A percentile compares a stretch with the other conserved stretches of the same genome.
phyloP scores from a whole-genome alignment of 2,888 invertebrate genomes.

The Drosophila formosana region DNA sequence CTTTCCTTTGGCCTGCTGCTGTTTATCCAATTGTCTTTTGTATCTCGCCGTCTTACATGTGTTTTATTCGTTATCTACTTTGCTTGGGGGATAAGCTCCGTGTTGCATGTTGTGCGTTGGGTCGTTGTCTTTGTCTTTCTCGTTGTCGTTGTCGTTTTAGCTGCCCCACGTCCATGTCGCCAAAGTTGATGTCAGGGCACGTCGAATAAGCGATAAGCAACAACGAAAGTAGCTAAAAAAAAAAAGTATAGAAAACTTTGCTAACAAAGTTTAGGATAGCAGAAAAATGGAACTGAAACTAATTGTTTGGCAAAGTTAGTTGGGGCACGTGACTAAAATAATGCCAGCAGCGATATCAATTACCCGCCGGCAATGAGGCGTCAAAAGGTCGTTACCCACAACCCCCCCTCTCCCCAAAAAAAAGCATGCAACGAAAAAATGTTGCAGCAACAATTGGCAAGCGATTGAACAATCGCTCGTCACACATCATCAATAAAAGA shows the following conservation, averaged over 20 bases:
- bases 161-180: conserved; percentile 45
- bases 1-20: conserved; percentile 8
- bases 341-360: conserved; percentile 62
- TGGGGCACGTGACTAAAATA: conserved; percentile 70
- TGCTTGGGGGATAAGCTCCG: conserved; percentile 39
- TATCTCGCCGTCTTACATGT: conserved; percentile 53
- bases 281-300: conserved; percentile 54
- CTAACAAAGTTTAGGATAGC: conserved; percentile 53
- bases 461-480: conserved; percentile 34
- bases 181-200: conserved; percentile 43
- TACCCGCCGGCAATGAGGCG: conserved; percentile 65
- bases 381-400: conserved; percentile 51
- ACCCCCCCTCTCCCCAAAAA: no score
- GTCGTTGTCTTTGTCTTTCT: conserved; percentile 33
- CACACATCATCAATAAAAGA: conserved; percentile 78
- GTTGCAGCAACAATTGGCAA: conserved; percentile 34
- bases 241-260: conserved; percentile 42
- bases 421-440: conserved; percentile 27
- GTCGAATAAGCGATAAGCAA: conserved; percentile 57
- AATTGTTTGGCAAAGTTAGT: conserved; percentile 75
- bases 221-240: conserved; percentile 24
- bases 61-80: conserved; percentile 59
- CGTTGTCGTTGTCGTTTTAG: conserved; percentile 35
- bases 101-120: conserved; percentile 41
- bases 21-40: conserved; percentile 55